phyloP scores from a whole-genome alignment of 2,113 vertebrate genomes.

The Lonchura striata region DNA sequence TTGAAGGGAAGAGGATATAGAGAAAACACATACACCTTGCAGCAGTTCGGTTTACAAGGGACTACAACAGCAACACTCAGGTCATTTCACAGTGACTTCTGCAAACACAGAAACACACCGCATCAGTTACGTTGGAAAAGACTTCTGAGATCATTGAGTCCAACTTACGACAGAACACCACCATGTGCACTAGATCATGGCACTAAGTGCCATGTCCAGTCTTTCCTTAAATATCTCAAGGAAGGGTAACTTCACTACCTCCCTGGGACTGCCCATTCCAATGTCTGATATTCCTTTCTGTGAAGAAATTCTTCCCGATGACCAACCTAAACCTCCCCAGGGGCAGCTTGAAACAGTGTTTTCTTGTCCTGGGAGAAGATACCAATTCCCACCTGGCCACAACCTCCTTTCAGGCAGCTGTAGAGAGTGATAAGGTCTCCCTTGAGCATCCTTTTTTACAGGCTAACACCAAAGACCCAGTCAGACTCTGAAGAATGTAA shows the following conservation, averaged over 20 bases:
- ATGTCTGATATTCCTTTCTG: neutral
- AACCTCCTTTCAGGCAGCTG: neutral
- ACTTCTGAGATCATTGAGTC: neutral
- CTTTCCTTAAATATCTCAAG: neutral
- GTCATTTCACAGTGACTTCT: neutral
- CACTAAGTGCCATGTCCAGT: too few relatives aligned
- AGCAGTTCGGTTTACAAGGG: neutral
- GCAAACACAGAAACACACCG: neutral
- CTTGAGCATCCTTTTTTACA: neutral
- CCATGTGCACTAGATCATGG: neutral
- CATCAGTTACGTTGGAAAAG: neutral
- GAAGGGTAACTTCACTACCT: neutral
- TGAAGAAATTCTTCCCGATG: neutral
- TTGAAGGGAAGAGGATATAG: neutral
- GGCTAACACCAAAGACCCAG: neutral
- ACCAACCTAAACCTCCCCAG: neutral
- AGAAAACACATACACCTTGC: neutral
- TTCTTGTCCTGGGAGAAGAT: neutral
- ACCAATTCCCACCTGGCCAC: neutral
- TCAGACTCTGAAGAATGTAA: neutral
- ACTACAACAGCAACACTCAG: accelerated
- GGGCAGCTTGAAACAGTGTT: neutral
- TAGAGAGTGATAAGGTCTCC: neutral
- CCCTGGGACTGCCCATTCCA: neutral
- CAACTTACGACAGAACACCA: neutral